Conservation (phyloP, 2,797 vertebrate species). For the Momotus momota region DNA sequence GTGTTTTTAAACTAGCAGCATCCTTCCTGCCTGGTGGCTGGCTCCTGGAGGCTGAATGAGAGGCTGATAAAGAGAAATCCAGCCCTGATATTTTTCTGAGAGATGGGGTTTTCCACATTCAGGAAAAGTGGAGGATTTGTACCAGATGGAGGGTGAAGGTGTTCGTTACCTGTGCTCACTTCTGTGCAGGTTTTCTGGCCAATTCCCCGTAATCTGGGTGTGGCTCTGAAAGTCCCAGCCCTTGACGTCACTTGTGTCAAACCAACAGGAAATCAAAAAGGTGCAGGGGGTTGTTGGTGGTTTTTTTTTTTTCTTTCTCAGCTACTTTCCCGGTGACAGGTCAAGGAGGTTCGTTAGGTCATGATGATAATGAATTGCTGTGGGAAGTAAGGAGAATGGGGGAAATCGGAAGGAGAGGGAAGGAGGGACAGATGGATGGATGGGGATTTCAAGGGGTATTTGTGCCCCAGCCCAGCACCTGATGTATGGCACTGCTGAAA, state of each 20-base stretch:
- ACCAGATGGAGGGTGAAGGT: neutral
- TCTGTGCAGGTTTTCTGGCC: fast-evolving
- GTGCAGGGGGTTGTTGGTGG: no score
- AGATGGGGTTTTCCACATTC: neutral
- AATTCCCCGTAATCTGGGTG: fast-evolving
- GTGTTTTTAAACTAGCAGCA: neutral
- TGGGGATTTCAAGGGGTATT: neutral
- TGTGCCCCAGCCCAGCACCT: neutral
- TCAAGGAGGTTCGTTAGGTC: neutral
- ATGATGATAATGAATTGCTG: fast-evolving
- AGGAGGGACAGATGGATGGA: neutral
- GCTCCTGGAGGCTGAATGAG: fast-evolving
- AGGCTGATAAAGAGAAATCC: neutral
- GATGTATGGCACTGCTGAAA: neutral
- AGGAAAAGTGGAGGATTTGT: no score
- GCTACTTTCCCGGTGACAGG: neutral
- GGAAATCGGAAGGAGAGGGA: no score
- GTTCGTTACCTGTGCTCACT: fast-evolving
- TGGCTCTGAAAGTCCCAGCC: no score
- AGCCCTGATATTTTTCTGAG: neutral
- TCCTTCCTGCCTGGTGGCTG: fast-evolving
- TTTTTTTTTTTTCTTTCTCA: neutral
- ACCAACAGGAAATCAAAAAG: neutral
- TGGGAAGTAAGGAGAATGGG: neutral
- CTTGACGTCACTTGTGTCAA: neutral